A percentile compares a stretch with the other conserved stretches of the same genome.
phyloP scores from a whole-genome alignment of 2,797 vertebrate genomes.

The Astyanax mexicanus region DNA sequence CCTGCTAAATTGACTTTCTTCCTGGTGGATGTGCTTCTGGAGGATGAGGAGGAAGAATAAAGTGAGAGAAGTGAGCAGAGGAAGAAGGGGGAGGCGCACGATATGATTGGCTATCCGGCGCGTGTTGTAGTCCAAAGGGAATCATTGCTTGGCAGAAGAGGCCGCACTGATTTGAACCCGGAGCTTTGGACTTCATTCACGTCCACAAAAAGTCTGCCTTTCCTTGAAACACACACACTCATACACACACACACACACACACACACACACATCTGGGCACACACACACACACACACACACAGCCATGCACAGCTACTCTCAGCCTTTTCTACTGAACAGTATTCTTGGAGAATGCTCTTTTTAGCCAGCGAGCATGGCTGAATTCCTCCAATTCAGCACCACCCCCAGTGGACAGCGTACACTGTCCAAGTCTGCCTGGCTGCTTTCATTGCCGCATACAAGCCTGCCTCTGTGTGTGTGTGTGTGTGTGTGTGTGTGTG shows the following conservation, averaged over 20 bases:
- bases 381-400: constrained; percentile 70
- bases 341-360: constrained; percentile 69
- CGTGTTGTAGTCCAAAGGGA: constrained; percentile 16
- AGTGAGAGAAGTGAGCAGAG: constrained; percentile 24
- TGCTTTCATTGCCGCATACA: constrained; percentile 19
- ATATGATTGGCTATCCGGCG: background rate
- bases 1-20: constrained; percentile 69
- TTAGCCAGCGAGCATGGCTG: constrained; percentile 71
- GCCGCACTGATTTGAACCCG: constrained; percentile 16
- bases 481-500: constrained; percentile 40
- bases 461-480: constrained; percentile 17
- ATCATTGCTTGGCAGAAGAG: background rate
- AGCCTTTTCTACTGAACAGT: constrained; percentile 64
- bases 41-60: background rate
- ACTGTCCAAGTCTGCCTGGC: constrained; percentile 59
- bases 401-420: constrained; percentile 70
- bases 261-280: background rate
- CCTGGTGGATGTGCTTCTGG: constrained; percentile 67
- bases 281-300: constrained; percentile 51
- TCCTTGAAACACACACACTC: background rate
- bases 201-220: too few relatives aligned
- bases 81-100: background rate
- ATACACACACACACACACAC: constrained; percentile 18
- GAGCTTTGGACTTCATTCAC: background rate
- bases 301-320: too few relatives aligned